Base-by-base conservation (phyloP, 2,888 invertebrate species). In the Ophion ellenae region DNA sequence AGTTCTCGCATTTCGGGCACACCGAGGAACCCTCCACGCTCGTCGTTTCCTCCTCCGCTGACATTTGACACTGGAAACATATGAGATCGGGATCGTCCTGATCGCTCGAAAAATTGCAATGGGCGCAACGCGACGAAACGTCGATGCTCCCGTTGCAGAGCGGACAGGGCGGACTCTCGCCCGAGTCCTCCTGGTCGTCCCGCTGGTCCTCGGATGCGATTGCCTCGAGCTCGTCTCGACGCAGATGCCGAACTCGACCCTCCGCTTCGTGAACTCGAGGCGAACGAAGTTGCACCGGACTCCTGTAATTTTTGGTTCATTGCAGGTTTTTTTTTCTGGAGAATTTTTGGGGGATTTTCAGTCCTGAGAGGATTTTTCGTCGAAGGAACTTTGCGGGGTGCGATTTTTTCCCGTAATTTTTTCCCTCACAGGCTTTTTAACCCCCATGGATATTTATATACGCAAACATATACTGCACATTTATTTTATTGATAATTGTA, bases 41-140 rank as follows among this genome's bases (percentile, higher is more conserved):
- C 79, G 87, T 88, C 0, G 87, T 86, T 14, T 83, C 83, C 61
- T 86, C 87, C 61, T 89, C 86, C 53, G 88, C 83, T 32, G 92
- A 91, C 88, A 88, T 92, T 80, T 93, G 93, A 69, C 94, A 94
- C 14, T 91, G 91, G 84, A 94, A 94, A 85, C 94, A 94, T 78
- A 94, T 94, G 7, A 94, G 89, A 85, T 94, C 93, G 11, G 90
- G 88, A 32, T 93, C 92, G 75, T 91, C 89, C 67, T 90, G 89
- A 85, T 90, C 90, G 79, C 91, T 91, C 64, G 91, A 91, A 47
- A 91, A 87, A 77, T 91, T 89, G 71, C 93, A 93, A 67, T 91
- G 93, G 0, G 88, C 86, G 75, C 91, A 90, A 53, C 84, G 87
- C 4, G 53, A 53, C 14, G 75, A 81, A 7, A 76, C n/a, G 20